These are phyloP conservation scores for Tinea trinotella DNA, from an alignment of 2,888 invertebrate genomes.

Conservation along the genomic window DNA sequence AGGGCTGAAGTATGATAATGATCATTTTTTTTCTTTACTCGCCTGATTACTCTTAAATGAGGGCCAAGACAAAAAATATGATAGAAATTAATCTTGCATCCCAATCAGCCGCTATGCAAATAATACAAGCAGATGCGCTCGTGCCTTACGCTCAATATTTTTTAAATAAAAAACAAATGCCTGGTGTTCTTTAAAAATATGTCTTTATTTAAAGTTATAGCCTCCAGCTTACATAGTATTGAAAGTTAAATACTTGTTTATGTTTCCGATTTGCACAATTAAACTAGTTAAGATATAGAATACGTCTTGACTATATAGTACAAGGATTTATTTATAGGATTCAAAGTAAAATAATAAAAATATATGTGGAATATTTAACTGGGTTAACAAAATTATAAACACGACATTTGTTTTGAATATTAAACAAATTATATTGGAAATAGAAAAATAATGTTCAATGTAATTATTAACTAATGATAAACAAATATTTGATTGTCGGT, in stretches of 20 bases:
- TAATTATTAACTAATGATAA: constrained; percentile 7
- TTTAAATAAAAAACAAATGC: constrained; percentile 21
- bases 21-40: constrained; percentile 57
- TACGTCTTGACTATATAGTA: too few relatives aligned
- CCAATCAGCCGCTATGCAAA: constrained; percentile 67
- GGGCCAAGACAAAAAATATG: constrained; percentile 67
- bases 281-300: too few relatives aligned
- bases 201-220: constrained; percentile 10
- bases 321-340: too few relatives aligned
- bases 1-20: constrained; percentile 70
- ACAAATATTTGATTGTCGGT: not conserved
- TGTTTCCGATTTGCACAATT: too few relatives aligned
- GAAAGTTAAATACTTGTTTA: too few relatives aligned
- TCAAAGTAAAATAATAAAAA: too few relatives aligned
- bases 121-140: constrained; percentile 55
- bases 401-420: too few relatives aligned
- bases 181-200: constrained; percentile 28
- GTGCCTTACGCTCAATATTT: constrained; percentile 49
- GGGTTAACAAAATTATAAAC: too few relatives aligned
- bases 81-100: constrained; percentile 62
- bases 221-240: constrained; percentile 1
- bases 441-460: constrained; percentile 1
- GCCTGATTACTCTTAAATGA: constrained; percentile 67
- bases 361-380: too few relatives aligned
- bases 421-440: not conserved